Conservation (phyloP, 2,113 vertebrate genomes). For the Irena cyanogastra region DNA sequence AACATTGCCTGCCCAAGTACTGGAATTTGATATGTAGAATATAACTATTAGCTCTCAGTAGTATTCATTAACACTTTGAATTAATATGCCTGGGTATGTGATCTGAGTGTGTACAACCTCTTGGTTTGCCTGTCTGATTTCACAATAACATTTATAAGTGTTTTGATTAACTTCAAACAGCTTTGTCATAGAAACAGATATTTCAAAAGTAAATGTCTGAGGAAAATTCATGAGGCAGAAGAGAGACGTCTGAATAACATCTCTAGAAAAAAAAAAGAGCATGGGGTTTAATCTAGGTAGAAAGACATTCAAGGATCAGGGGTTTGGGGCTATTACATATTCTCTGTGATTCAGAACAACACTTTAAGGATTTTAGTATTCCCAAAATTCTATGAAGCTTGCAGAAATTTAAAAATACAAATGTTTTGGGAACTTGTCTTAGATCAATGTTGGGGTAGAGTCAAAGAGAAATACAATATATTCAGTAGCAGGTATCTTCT, state of each 20-base stretch:
- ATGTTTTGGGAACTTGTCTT: background rate
- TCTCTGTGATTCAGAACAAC: background rate
- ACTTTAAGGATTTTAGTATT: background rate
- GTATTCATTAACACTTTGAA: background rate
- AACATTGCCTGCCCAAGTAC: background rate
- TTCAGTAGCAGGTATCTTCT: background rate
- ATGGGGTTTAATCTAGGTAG: background rate
- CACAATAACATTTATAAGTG: background rate
- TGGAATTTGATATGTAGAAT: background rate
- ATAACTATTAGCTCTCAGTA: background rate
- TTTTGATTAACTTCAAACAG: background rate
- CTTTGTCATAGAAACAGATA: background rate
- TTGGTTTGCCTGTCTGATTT: background rate
- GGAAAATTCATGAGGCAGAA: background rate
- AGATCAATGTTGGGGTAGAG: background rate
- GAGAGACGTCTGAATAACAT: background rate
- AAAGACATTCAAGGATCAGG: background rate
- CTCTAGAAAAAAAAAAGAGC: background rate
- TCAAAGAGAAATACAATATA: background rate
- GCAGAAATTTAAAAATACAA: background rate
- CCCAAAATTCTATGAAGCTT: background rate
- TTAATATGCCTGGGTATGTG: background rate
- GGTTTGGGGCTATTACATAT: background rate
- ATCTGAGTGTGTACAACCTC: background rate
- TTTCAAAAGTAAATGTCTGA: background rate